These are phyloP conservation scores for Trididemnum clinides DNA, from an alignment of 23 tunicate genomes.

Conservation along the genomic window DNA sequence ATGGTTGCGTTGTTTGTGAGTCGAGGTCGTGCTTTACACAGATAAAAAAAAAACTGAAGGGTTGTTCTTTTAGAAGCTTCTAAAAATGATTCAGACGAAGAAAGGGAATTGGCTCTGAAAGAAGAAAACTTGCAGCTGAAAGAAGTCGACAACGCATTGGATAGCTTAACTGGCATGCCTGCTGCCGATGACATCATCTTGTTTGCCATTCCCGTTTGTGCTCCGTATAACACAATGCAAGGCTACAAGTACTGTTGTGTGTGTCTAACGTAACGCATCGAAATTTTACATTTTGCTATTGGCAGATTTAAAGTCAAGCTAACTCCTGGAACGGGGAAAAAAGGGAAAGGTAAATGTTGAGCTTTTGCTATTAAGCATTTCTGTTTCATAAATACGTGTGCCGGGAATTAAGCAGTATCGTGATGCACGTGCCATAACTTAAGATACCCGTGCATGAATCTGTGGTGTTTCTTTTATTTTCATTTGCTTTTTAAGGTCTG, in stretches of 20 bases:
- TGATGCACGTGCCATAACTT: too few species aligned
- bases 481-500: too few species aligned
- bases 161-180: conserved; percentile 87
- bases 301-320: conserved; percentile 85
- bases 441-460: too few species aligned
- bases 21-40: too few species aligned
- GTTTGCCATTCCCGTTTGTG: conserved; percentile 87
- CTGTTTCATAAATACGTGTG: too few species aligned
- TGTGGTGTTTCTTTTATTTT: too few species aligned
- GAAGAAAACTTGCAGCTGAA: conserved; percentile 56
- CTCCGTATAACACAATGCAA: conserved; percentile 87
- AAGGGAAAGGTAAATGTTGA: conserved; percentile 92
- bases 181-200: conserved; percentile 69
- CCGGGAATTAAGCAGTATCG: too few species aligned
- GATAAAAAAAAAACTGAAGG: too few species aligned
- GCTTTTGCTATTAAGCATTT: too few species aligned
- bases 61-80: too few species aligned
- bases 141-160: conserved; percentile 57
- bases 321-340: conserved; percentile 91
- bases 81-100: conserved; percentile 87
- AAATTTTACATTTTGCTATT: not conserved
- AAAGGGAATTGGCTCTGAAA: conserved; percentile 53
- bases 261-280: not conserved
- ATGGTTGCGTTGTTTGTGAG: too few species aligned
- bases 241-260: conserved; percentile 64